These are phyloP conservation scores for Tympanoctomys barrerae DNA, from an alignment of 2,797 vertebrate genomes.

Conservation along the genomic window DNA sequence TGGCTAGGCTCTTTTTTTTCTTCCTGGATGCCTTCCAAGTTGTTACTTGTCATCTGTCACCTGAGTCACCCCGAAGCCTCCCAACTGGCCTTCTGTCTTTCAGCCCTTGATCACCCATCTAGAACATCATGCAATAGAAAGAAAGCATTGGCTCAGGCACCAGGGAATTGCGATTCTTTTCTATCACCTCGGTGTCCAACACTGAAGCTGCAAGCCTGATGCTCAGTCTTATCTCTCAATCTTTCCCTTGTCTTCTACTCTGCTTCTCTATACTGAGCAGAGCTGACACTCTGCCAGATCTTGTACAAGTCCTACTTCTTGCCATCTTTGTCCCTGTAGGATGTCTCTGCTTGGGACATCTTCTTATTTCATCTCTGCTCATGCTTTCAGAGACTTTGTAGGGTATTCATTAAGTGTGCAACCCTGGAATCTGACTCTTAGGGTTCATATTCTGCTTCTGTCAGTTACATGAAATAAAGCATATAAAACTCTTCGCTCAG, in stretches of 20 bases:
- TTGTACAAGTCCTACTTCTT: constrained; percentile 23
- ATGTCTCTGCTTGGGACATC: constrained; percentile 26
- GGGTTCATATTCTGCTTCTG: constrained; percentile 55
- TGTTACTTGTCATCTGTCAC: not conserved
- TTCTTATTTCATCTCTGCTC: constrained; percentile 49
- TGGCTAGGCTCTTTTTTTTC: not conserved
- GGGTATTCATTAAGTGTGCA: constrained; percentile 79
- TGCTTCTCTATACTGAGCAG: constrained; percentile 25
- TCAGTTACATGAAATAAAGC: constrained; percentile 69
- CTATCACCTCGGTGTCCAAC: accelerated
- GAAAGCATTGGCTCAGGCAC: not conserved
- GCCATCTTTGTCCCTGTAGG: constrained; percentile 40
- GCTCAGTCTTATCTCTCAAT: not conserved
- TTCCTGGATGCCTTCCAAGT: not conserved
- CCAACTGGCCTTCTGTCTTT: not conserved
- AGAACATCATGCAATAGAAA: not conserved
- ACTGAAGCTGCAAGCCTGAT: not conserved
- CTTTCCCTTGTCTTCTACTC: constrained; percentile 20
- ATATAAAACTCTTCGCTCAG: constrained; percentile 38
- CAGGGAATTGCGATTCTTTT: not conserved
- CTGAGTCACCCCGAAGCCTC: not conserved
- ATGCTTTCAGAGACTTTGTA: constrained; percentile 54
- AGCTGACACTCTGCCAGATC: constrained; percentile 22
- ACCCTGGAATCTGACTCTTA: constrained; percentile 34
- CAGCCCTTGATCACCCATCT: not conserved